Percentiles rank a stretch among this genome's conserved stretches.
Evolutionary conservation across 2,888 invertebrate genomes (phyloP).

Genomic region (Eupithecia centaureata): DNA sequence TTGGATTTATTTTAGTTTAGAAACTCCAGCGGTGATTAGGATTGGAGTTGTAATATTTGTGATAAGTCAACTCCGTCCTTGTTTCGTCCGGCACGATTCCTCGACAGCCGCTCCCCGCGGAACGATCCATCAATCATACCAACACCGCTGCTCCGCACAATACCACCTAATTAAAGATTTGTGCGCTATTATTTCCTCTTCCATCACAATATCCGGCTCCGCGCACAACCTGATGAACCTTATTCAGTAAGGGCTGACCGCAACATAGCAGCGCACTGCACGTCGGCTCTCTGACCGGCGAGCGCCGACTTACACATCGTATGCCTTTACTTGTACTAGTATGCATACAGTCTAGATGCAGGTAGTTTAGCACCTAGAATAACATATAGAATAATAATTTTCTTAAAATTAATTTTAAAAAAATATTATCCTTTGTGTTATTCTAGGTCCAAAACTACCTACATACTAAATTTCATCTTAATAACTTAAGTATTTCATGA

Average conservation of each 20-base stretch:
- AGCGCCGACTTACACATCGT: not conserved
- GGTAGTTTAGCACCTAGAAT: too few relatives aligned
- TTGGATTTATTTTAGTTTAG: not conserved
- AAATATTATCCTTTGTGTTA: too few relatives aligned
- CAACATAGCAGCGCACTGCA: not conserved
- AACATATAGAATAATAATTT: too few relatives aligned
- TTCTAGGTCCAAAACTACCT: too few relatives aligned
- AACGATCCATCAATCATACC: conserved; percentile 35
- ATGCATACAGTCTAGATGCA: too few relatives aligned
- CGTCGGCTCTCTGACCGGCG: not conserved
- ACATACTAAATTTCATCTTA: too few relatives aligned
- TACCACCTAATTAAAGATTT: conserved; percentile 23
- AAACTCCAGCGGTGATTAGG: not conserved
- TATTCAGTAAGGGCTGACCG: not conserved
- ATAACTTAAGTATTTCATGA: too few relatives aligned
- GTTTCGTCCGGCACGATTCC: not conserved
- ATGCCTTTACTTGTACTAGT: too few relatives aligned
- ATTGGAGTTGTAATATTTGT: too few relatives aligned
- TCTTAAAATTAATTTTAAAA: too few relatives aligned
- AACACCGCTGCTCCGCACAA: conserved; percentile 15
- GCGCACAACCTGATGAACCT: not conserved
- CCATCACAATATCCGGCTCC: not conserved
- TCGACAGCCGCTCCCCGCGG: conserved; percentile 16
- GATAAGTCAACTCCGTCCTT: conserved; percentile 2
- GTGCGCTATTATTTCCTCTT: conserved; percentile 20